These are phyloP conservation scores for Drosophila borborema DNA, from an alignment of 2,888 invertebrate genomes.

Conservation along the genomic window DNA sequence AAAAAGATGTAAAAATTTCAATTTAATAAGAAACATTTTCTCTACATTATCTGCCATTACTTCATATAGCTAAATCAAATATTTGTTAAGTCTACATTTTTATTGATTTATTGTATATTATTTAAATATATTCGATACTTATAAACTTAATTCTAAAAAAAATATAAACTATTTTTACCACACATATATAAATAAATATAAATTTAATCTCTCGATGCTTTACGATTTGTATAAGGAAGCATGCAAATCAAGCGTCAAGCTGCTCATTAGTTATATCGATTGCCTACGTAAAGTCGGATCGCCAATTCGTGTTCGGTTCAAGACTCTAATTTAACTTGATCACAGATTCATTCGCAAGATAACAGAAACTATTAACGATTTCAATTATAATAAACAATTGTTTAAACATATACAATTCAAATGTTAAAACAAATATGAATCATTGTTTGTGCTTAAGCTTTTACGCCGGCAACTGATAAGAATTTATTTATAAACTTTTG, in stretches of 20 bases:
- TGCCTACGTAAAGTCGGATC: not conserved
- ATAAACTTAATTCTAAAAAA: no score
- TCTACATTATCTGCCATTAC: no score
- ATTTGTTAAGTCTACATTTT: no score
- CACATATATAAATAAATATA: no score
- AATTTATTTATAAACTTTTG: constrained; percentile 17
- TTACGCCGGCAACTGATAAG: constrained; percentile 18
- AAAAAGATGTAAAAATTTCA: no score
- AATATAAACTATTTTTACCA: no score
- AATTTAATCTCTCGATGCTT: no score
- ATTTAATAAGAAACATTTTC: no score
- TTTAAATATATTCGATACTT: no score
- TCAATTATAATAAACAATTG: not conserved
- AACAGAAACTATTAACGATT: not conserved
- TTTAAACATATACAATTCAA: not conserved
- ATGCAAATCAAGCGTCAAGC: constrained; percentile 1
- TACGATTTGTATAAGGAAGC: not conserved
- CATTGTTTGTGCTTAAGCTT: not conserved
- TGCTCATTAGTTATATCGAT: constrained; percentile 15
- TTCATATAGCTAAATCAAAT: no score
- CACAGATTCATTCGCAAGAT: not conserved
- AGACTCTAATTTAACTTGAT: not conserved
- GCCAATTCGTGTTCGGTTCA: not conserved
- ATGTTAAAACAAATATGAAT: constrained; percentile 9
- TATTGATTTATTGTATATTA: no score